A percentile compares a stretch with the other conserved stretches of the same genome.
phyloP scores from a whole-genome alignment of 2,797 vertebrate species.

The Cynopterus sphinx region DNA sequence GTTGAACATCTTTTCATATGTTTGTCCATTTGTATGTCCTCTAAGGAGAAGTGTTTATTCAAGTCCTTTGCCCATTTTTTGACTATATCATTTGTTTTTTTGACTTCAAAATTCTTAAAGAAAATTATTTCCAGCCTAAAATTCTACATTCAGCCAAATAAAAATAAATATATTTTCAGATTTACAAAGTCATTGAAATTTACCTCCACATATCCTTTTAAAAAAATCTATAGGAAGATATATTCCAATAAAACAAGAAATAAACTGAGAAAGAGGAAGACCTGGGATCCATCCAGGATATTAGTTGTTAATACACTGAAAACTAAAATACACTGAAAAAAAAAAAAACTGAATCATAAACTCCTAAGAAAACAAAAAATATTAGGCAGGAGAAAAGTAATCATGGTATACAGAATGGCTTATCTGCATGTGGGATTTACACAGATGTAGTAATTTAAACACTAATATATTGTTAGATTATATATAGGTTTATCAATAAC shows the following conservation, averaged over 20 bases:
- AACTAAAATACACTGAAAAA: background rate
- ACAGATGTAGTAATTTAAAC: background rate
- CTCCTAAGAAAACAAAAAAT: background rate
- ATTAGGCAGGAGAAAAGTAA: background rate
- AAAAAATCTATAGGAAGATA: background rate
- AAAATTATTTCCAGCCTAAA: conserved; percentile 11
- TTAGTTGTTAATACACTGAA: background rate
- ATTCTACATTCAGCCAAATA: background rate
- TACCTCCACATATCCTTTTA: background rate
- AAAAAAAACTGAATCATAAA: background rate
- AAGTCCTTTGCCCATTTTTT: too few species aligned
- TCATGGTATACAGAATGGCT: background rate
- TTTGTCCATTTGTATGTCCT: too few species aligned
- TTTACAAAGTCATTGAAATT: conserved; percentile 9
- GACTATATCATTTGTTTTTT: too few species aligned
- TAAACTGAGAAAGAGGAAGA: background rate
- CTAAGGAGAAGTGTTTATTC: too few species aligned
- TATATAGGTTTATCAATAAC: background rate
- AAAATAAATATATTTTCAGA: conserved; percentile 34
- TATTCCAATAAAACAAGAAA: background rate
- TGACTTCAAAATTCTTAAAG: background rate
- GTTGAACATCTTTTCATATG: too few species aligned
- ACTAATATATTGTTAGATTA: background rate
- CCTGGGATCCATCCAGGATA: background rate
- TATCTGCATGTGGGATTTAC: background rate